Base-by-base conservation (phyloP, 2,797 vertebrate genomes). In the Anguilla marmorata region DNA sequence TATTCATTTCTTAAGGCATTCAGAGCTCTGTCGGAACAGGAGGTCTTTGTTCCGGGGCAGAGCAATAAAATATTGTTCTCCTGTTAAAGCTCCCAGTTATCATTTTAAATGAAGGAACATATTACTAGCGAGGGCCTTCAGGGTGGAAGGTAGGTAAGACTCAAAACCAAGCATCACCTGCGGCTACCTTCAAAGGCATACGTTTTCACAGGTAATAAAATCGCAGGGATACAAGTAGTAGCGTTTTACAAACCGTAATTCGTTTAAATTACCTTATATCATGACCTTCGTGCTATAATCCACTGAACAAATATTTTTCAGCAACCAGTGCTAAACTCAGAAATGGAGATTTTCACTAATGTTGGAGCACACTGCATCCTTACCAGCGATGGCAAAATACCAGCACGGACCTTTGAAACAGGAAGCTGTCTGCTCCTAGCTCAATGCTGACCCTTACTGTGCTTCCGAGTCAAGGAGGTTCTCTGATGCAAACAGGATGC, bases 231-330 rank as follows among this genome's bases (percentile, higher is more conserved):
- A n/a, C 3, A 63, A 21, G 2, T n/a, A n/a, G 60, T 69, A 84
- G 45, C 66, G 54, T 69, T 54, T 87, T 54, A 72, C 84, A 48
- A 63, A 84, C 48, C 63, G 48, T 56, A 11, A 84, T 37, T 87
- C 50, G 27, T 63, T 48, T 48, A 12, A 14, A 87, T 24, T 37
- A 56, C n/a, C 12, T 27, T 14, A 54, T 82, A n/a, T 52, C 60
- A 24, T 74, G 80, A 69, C 16, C 41, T 66, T 66, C n/a, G 1
- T n/a, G 48, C 33, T 21, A 19, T 48, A 48, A 48, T 16, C 76
- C 5, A 6, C 30, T 41, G 30, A 37, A 79, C 27, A 76, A 41
- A 14, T 45, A 79, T 14, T 79, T 19, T 79, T 79, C 33, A 33
- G 16, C 74, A 80, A 80, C 33, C 33, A 80, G 37, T 16, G 33